Evolutionary conservation across 2,888 invertebrate species (phyloP).

Genomic region (Ypsolopha scabrella): DNA sequence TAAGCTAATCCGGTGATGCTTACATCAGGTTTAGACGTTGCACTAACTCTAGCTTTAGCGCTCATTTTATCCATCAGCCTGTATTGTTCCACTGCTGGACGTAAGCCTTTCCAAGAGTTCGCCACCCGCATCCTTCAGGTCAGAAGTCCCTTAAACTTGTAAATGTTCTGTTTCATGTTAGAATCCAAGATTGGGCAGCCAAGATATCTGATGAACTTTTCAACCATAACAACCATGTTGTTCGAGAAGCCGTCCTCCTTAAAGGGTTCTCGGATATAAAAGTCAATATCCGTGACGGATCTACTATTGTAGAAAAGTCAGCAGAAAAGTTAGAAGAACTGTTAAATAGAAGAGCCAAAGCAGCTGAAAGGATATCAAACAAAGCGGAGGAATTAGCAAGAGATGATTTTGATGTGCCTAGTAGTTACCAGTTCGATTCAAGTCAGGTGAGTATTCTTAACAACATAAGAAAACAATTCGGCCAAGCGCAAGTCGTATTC

Average conservation of each 20-base stretch:
- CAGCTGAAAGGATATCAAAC: conserved; percentile 46
- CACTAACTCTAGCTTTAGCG: too few species aligned
- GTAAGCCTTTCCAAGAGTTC: too few species aligned
- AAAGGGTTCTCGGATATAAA: conserved; percentile 39
- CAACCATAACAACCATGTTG: conserved; percentile 37
- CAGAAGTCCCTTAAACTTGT: too few species aligned
- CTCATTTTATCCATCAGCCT: too few species aligned
- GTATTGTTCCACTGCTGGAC: too few species aligned
- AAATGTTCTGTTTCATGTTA: conserved; percentile 14
- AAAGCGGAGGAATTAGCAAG: conserved; percentile 43
- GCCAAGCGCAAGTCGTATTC: too few species aligned
- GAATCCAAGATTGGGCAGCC: conserved; percentile 47
- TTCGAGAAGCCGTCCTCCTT: conserved; percentile 33
- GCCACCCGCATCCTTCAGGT: too few species aligned
- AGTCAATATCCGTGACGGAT: conserved; percentile 37
- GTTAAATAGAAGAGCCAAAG: conserved; percentile 30
- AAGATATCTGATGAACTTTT: conserved; percentile 35
- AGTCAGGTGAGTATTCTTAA: conserved; percentile 45
- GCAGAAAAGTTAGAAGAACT: conserved; percentile 35
- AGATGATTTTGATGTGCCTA: conserved; percentile 17
- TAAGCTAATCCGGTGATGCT: too few species aligned
- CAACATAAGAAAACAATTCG: too few species aligned
- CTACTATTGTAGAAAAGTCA: conserved; percentile 42
- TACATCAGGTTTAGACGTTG: too few species aligned
- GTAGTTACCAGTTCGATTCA: conserved; percentile 34